Conservation (phyloP, 2,888 invertebrate genomes). For the Pelosia muscerda region DNA sequence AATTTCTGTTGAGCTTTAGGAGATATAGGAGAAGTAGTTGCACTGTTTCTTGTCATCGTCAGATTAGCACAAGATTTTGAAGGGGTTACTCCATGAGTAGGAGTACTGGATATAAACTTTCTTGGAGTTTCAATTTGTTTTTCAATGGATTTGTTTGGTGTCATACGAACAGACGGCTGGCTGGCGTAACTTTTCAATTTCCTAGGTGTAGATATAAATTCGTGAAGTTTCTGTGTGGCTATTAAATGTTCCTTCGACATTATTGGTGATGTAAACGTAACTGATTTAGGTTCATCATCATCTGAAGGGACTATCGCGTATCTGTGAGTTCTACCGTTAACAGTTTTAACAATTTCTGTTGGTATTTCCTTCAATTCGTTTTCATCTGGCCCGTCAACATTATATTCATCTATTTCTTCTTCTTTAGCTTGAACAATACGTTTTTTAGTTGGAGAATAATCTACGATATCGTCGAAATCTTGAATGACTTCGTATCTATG, state of each 20-base stretch:
- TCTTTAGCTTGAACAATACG: constrained; percentile 79
- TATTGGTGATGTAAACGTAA: constrained; percentile 75
- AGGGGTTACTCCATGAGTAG: constrained; percentile 76
- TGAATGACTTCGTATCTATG: constrained; percentile 87
- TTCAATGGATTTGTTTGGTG: constrained; percentile 67
- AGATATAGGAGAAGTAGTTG: constrained; percentile 73
- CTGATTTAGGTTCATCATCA: constrained; percentile 79
- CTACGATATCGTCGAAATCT: constrained; percentile 74
- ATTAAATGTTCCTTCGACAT: constrained; percentile 88
- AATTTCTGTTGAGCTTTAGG: constrained; percentile 87
- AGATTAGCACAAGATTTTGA: constrained; percentile 84
- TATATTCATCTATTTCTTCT: constrained; percentile 82
- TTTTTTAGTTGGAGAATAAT: constrained; percentile 83
- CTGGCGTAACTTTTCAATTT: constrained; percentile 85
- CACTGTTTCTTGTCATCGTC: constrained; percentile 55
- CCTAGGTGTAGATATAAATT: constrained; percentile 90
- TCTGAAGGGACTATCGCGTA: constrained; percentile 88
- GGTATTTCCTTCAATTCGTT: constrained; percentile 87
- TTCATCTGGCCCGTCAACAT: constrained; percentile 85
- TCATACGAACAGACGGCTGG: constrained; percentile 83
- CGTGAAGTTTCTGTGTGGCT: constrained; percentile 92
- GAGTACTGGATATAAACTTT: constrained; percentile 75
- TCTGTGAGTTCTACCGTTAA: constrained; percentile 86
- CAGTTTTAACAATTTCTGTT: constrained; percentile 87
- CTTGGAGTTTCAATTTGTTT: constrained; percentile 42